Base-by-base conservation (phyloP, 2,113 vertebrate species). In the Pangasianodon gigas region DNA sequence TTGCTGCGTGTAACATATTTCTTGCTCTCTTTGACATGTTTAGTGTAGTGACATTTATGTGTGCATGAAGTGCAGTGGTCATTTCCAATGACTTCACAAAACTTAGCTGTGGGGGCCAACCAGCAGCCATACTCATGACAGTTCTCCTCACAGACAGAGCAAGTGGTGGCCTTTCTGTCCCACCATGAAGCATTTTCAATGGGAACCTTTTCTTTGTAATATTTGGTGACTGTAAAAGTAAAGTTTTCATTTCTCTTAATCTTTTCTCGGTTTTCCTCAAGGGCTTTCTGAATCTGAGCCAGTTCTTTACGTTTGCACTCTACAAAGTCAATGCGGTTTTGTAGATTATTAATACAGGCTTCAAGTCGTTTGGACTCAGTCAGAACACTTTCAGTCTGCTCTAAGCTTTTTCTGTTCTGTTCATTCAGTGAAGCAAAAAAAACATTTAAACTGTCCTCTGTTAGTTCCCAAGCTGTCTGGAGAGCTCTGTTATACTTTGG, bases 81-180 rank as follows among this genome's bases (percentile, higher is more conserved):
- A 4, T 87, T 24, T 41, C 71, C 69, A 77, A 92, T 92, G 65
- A 88, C 84, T 48, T 77, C n/a, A 80, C 84, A n/a, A n/a, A n/a
- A n/a, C n/a, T n/a, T n/a, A n/a, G n/a, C n/a, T n/a, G n/a, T n/a
- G n/a, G n/a, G n/a, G n/a, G n/a, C n/a, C n/a, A n/a, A n/a, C n/a
- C 81, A 90, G 85, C 88, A 92, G 56, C 10, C 6, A 2, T 52
- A 26, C 75, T 87, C 62, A 69, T 86, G 91, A 13, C 91, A 91
- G 83, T 90, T 91, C 67, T 91, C 60, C 6, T 91, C 4, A 85
- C 91, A 92, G 9, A 24, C 46, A 3, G 60, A 69, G 29, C 88
- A 92, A 24, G 6, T 81, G 9, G 88, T 92, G 0, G 19, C 88
- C 24, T 90, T 89, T 56, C 58, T 75, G 54, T 29, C 0, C 18